Conservation (phyloP, 2,888 invertebrate genomes). For the Atherix ibis region DNA sequence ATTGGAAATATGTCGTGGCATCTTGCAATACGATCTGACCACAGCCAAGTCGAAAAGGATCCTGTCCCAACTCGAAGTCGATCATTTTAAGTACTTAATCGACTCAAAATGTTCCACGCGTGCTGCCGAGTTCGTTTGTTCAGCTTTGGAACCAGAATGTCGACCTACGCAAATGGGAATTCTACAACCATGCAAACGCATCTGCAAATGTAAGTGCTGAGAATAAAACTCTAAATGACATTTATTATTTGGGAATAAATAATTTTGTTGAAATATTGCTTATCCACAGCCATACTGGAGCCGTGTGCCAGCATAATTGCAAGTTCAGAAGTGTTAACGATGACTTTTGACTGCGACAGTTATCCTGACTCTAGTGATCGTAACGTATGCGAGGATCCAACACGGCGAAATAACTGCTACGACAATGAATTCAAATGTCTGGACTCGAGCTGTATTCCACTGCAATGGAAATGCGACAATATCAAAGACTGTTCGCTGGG, state of each 20-base stretch:
- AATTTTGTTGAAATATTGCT: constrained; percentile 7
- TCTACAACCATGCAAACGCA: constrained; percentile 46
- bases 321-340: constrained; percentile 35
- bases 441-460: constrained; percentile 43
- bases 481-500: constrained; percentile 34
- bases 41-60: constrained; percentile 27
- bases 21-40: constrained; percentile 50
- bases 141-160: constrained; percentile 50
- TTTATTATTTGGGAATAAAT: too few species aligned
- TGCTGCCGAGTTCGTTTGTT: constrained; percentile 44
- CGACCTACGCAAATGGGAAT: constrained; percentile 39
- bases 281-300: constrained; percentile 41
- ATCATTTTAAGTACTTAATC: constrained; percentile 42
- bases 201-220: constrained; percentile 42
- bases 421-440: constrained; percentile 39
- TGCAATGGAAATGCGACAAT: constrained; percentile 41
- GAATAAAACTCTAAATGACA: too few species aligned
- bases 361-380: constrained; percentile 40
- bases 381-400: constrained; percentile 38
- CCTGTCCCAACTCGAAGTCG: constrained; percentile 24
- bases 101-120: constrained; percentile 48
- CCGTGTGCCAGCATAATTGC: constrained; percentile 44
- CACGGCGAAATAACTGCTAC: constrained; percentile 35
- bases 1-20: constrained; percentile 39
- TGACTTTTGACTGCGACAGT: constrained; percentile 42